Conservation (phyloP, 2,888 invertebrate species). For the Hirtodrosophila confusa region DNA sequence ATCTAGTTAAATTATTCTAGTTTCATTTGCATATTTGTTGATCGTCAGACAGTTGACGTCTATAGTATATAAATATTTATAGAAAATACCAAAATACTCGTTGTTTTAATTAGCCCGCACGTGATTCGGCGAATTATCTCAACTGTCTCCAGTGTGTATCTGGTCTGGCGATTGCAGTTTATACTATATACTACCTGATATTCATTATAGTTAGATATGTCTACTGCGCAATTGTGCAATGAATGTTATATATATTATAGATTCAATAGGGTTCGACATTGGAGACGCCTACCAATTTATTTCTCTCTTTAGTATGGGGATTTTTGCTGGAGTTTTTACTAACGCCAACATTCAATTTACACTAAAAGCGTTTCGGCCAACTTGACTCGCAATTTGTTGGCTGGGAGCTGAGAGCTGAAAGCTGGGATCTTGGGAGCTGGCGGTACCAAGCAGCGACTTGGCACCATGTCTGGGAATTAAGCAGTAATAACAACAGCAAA, state of each 20-base stretch:
- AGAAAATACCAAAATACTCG: background rate
- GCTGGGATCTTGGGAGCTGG: conserved; percentile 23
- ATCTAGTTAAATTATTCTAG: no score
- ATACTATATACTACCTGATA: conserved; percentile 22
- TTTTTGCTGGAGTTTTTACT: conserved; percentile 17
- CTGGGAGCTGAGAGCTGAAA: conserved; percentile 13
- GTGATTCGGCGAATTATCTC: conserved; percentile 19
- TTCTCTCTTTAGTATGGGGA: conserved; percentile 16
- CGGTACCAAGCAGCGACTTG: conserved; percentile 70
- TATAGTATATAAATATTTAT: background rate
- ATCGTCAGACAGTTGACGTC: background rate
- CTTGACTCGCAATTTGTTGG: conserved; percentile 31
- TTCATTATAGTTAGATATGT: conserved; percentile 3
- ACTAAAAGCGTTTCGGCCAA: conserved; percentile 34
- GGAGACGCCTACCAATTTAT: conserved; percentile 4
- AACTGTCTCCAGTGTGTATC: conserved; percentile 21
- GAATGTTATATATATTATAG: conserved; percentile 18
- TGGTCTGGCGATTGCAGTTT: conserved; percentile 3
- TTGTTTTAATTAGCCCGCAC: conserved; percentile 9
- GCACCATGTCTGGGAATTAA: conserved; percentile 73
- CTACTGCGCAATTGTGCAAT: conserved; percentile 40
- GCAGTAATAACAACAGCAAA: conserved; percentile 30
- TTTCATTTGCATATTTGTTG: background rate
- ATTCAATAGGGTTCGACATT: conserved; percentile 17
- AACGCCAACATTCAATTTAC: conserved; percentile 1